phyloP scores from a whole-genome alignment of 2,797 vertebrate genomes.

The Sebastes cheni region DNA sequence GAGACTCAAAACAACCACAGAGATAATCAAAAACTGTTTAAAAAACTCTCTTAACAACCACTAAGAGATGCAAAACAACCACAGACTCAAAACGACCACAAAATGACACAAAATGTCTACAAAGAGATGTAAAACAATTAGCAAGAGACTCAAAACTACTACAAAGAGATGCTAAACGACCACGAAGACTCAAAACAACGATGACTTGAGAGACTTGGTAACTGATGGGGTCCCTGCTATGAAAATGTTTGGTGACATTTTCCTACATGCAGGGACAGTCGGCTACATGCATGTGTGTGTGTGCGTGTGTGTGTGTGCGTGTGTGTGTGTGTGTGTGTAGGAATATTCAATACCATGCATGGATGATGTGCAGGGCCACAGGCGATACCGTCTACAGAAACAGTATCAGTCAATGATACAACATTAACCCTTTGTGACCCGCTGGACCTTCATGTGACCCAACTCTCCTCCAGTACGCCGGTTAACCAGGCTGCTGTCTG shows the following conservation, averaged over 20 bases:
- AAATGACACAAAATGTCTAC: fast-evolving
- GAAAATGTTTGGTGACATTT: background rate
- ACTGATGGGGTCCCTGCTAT: background rate
- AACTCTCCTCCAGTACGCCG: background rate
- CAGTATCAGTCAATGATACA: background rate
- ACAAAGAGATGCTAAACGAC: background rate
- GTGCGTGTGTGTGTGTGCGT: background rate
- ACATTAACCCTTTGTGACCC: background rate
- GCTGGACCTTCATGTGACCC: background rate
- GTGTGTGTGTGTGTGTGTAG: background rate
- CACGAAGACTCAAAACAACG: background rate
- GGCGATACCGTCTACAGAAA: background rate
- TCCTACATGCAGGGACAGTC: background rate
- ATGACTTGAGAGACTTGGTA: no score
- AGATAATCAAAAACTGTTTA: background rate
- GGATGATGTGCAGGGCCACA: background rate
- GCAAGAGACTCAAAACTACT: background rate
- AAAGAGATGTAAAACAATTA: background rate
- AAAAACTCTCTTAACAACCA: background rate
- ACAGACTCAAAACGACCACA: background rate
- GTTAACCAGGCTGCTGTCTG: background rate
- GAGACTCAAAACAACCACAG: background rate
- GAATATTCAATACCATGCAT: conserved; percentile 33
- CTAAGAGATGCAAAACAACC: background rate
- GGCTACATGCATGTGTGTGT: background rate